Evolutionary conservation across 2,888 invertebrate species (phyloP), one percentile per base, ranked within the genome.

Genomic region (Ochropleura plecta): DNA sequence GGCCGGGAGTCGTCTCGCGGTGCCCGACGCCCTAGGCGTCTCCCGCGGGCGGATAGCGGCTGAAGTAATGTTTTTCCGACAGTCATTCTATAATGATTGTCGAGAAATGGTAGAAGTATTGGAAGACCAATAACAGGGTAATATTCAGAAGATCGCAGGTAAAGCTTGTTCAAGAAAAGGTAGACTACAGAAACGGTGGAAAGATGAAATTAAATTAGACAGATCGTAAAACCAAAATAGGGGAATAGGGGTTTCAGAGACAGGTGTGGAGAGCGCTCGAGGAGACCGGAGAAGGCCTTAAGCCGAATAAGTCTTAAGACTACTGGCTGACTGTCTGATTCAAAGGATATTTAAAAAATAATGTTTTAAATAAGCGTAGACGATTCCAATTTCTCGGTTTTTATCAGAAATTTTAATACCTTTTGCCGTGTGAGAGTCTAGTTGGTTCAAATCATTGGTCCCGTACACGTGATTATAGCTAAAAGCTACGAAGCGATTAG

Each of bases 361-460:
- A 87, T 84, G 70, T 78, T 88, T 86, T 89, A 86, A 91, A 91
- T 89, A 90, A 83, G 82, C 89, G 81, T 86, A 82, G 76, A 88
- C 83, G 81, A 91, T 90, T 86, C 81, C 73, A 76, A 89, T 90
- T 90, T 86, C 74, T 75, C 76, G 85, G 79, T 73, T 64, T 82
- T 81, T 82, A 80, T 79, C 73, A 78, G 67, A 71, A 63, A 77
- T 80, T 86, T 66, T 48, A 77, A 79, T 74, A 82, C 65, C 40
- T 76, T 80, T 82, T 55, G 70, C 60, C 55, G 70, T 87, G 73
- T 79, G 81, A 71, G 73, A 81, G 69, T 44, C 73, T 73, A 65
- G 76, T 70, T 73, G 42, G 67, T 68, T 65, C 68, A 81, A 75
- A 88, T 85, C 55, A 70, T 73, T 42, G 69, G 44, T 55, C 40